These are phyloP conservation scores for Coenonympha arcania DNA, from an alignment of 2,888 invertebrate genomes.

Conservation along the genomic window DNA sequence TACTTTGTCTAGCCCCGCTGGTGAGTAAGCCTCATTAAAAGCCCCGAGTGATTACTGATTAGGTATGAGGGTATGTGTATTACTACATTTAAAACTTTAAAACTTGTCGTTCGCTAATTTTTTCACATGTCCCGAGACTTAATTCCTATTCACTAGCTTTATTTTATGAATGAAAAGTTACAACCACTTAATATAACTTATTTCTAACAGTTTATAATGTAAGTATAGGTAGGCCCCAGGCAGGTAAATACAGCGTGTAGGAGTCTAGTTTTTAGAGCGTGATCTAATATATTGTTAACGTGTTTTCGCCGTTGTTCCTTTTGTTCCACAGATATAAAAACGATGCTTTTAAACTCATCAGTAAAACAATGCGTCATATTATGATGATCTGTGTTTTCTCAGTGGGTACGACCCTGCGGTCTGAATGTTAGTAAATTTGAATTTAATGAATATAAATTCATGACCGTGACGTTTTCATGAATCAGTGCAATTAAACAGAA, in stretches of 20 bases:
- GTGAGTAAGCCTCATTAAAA: too few species aligned
- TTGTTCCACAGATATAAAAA: not conserved
- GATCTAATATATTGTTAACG: constrained; percentile 15
- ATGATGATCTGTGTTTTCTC: not conserved
- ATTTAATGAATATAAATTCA: constrained; percentile 4
- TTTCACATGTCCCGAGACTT: not conserved
- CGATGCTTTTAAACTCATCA: too few species aligned
- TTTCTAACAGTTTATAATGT: not conserved
- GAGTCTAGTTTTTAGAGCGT: constrained; percentile 15
- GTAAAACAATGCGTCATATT: constrained; percentile 1
- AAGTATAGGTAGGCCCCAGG: not conserved
- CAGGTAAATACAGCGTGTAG: too few species aligned
- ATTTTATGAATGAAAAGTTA: constrained; percentile 13
- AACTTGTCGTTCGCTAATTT: not conserved
- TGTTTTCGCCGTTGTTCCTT: not conserved
- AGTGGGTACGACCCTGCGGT: too few species aligned
- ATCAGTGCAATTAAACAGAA: constrained; percentile 9
- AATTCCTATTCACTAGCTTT: not conserved
- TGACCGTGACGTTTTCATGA: constrained; percentile 13
- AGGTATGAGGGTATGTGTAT: not conserved
- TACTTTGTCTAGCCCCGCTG: too few species aligned
- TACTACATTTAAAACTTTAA: not conserved
- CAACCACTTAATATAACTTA: too few species aligned
- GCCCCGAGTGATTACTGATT: too few species aligned
- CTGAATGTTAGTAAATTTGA: too few species aligned